Base-by-base conservation (phyloP, 1,140 invertebrate genomes). In the Pararge aegeria region DNA sequence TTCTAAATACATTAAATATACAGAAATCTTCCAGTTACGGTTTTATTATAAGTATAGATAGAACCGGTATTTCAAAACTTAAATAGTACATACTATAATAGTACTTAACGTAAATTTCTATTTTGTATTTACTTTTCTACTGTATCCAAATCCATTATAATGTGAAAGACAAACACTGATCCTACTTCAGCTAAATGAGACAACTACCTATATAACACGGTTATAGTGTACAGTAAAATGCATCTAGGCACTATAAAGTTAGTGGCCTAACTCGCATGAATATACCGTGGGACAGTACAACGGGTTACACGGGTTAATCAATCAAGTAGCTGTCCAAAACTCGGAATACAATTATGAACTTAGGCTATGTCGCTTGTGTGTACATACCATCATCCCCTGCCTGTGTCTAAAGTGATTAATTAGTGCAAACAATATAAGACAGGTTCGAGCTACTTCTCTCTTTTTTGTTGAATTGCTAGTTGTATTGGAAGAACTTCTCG, bases 291-390 rank as follows among this genome's bases (percentile, higher is more conserved):
- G 70, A 68, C 64, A 64, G 56, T 61, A 64, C 65, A 63, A 62
- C 64, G 57, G 54, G 60, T 54, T 64, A 62, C 65, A 55, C 42
- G 62, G 50, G 67, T 73, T 81, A 83, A 87, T 87, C 83, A 83
- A 87, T 87, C 83, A 87, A 81, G 72, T 56, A 63, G 71, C 63
- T 74, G 78, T 79, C 81, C 73, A 77, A 24, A 79, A 80, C 78
- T 83, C 70, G 61, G 75, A 84, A 87, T 87, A 84, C 81, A 87
- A 87, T 87, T 87, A 83, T 87, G 81, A 87, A 87, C 81, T 87
- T 83, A 78, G 80, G 73, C 75, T 68, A 61, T 87, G 81, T 84
- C 83, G 77, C 68, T 72, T 68, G 67, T 74, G 62, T 59, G 59
- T 70, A 66, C 66, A 66, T 60, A 66, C 66, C 67, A 64, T 68